Conservation (phyloP, 2,888 invertebrate genomes). For the Exocentrus adspersus region DNA sequence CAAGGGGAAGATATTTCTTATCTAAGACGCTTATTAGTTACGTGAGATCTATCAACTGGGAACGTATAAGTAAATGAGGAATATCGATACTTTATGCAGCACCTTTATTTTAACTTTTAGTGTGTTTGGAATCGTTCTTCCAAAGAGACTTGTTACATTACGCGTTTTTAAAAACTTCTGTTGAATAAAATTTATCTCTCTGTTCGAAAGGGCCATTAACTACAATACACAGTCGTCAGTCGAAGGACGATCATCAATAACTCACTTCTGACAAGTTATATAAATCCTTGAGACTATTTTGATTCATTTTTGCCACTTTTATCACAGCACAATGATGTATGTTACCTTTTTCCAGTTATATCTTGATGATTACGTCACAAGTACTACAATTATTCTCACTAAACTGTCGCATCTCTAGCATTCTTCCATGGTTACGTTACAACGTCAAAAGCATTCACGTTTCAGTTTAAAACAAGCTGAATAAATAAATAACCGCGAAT, state of each 20-base stretch:
- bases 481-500: too few relatives aligned
- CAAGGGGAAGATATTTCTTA: slow-evolving; percentile 8
- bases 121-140: not conserved
- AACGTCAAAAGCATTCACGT: too few relatives aligned
- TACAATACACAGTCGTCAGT: too few relatives aligned
- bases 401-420: too few relatives aligned
- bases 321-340: too few relatives aligned
- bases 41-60: not conserved
- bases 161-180: slow-evolving; percentile 4
- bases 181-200: not conserved
- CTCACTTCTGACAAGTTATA: not conserved
- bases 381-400: too few relatives aligned
- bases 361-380: too few relatives aligned
- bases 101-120: not conserved
- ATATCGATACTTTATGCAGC: slow-evolving; percentile 20
- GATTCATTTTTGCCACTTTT: too few relatives aligned
- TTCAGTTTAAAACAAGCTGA: too few relatives aligned
- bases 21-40: not conserved
- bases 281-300: not conserved
- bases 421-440: too few relatives aligned
- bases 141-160: slow-evolving; percentile 1
- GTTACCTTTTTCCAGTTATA: too few relatives aligned
- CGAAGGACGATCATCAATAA: not conserved
- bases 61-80: not conserved
- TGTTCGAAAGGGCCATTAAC: not conserved